Conservation (phyloP, 2,113 vertebrate genomes). For the Vombatus ursinus region DNA sequence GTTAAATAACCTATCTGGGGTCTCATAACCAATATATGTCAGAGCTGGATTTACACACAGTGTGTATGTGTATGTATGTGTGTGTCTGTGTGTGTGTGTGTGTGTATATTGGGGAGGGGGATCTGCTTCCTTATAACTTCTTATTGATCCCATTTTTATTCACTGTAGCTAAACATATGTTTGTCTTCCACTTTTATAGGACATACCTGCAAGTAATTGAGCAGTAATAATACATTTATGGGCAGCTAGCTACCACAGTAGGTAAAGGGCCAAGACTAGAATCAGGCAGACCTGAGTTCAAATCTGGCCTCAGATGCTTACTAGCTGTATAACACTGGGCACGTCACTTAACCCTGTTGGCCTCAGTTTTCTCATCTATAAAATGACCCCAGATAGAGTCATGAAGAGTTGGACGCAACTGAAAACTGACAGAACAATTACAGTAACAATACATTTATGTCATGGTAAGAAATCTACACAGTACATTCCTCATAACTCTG, state of each 20-base stretch:
- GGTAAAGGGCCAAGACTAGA: not conserved
- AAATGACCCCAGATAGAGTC: not conserved
- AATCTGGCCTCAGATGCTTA: not conserved
- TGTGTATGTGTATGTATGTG: too few relatives aligned
- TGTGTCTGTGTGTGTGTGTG: too few relatives aligned
- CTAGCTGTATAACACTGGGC: not conserved
- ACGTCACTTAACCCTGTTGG: not conserved
- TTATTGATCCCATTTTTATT: not conserved
- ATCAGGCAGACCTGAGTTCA: not conserved
- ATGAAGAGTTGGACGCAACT: not conserved
- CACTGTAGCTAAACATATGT: too few relatives aligned
- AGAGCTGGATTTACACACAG: not conserved
- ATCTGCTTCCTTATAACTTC: not conserved
- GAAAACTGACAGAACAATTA: not conserved
- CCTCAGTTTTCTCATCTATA: not conserved
- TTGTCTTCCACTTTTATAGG: not conserved
- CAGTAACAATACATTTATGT: not conserved
- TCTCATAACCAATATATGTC: not conserved
- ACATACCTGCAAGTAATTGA: not conserved
- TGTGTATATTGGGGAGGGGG: not conserved
- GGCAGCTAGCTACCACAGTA: not conserved
- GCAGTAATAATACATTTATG: not conserved
- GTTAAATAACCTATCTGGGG: not conserved
- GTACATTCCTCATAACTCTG: not conserved
- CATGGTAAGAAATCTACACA: not conserved